Evolutionary conservation across 1,140 invertebrate genomes (phyloP).

Genomic region (Goniozus legneri): DNA sequence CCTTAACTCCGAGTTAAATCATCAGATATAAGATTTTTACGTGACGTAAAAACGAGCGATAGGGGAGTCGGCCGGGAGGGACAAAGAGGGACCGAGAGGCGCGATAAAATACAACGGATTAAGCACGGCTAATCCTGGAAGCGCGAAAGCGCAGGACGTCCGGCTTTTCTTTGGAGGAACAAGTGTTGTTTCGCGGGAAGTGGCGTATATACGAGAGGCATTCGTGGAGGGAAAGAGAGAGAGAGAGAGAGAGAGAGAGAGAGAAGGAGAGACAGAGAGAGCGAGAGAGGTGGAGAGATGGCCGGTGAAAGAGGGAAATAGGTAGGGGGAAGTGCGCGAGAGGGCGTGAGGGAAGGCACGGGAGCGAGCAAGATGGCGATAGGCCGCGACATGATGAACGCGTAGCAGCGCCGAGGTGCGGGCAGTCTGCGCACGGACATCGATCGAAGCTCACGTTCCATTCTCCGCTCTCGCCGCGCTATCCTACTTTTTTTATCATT

Average conservation of each 20-base stretch:
- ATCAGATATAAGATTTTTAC: too few relatives aligned
- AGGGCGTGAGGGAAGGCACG: slow-evolving; percentile 14
- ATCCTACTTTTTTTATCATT: not conserved
- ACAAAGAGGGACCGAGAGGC: too few relatives aligned
- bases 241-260: not conserved
- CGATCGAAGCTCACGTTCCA: slow-evolving; percentile 38
- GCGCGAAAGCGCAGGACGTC: too few relatives aligned
- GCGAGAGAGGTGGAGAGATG: slow-evolving; percentile 19
- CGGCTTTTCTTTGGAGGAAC: too few relatives aligned
- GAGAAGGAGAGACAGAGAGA: slow-evolving; percentile 14
- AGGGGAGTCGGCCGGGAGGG: not conserved
- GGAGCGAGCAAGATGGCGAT: slow-evolving; percentile 13
- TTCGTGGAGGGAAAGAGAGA: slow-evolving; percentile 6
- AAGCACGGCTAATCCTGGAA: too few relatives aligned
- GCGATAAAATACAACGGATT: too few relatives aligned
- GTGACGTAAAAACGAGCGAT: not conserved
- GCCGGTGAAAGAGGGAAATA: slow-evolving; percentile 13
- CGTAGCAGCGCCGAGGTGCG: slow-evolving; percentile 27
- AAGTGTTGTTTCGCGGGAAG: too few relatives aligned
- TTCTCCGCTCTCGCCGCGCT: slow-evolving; percentile 6
- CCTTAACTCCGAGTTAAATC: too few relatives aligned
- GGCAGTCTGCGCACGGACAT: slow-evolving; percentile 50
- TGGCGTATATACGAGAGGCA: too few relatives aligned
- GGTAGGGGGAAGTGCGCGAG: too few relatives aligned
- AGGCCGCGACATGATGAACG: slow-evolving; percentile 25